Conservation (phyloP, 2,113 vertebrate genomes). For the Microtus montanus region DNA sequence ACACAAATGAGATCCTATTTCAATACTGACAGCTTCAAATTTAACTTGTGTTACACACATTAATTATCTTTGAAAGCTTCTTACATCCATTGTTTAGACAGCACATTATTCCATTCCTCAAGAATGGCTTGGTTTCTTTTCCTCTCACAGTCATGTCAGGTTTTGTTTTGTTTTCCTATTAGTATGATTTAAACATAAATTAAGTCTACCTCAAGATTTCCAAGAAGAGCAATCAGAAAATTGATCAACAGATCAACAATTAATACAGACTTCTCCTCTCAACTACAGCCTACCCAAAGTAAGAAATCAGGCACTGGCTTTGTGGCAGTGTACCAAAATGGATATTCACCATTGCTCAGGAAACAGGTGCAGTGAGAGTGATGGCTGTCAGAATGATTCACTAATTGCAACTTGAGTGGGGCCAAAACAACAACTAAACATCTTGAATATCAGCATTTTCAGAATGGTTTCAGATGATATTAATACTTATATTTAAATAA, state of each 20-base stretch:
- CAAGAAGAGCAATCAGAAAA: conserved; percentile 33
- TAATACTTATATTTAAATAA: conserved; percentile 12
- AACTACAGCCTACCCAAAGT: background rate
- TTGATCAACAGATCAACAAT: conserved; percentile 7
- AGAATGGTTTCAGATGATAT: background rate
- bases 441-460: background rate
- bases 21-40: background rate
- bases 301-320: conserved; percentile 2
- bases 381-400: background rate
- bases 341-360: background rate
- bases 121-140: conserved; percentile 2
- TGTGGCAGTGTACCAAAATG: background rate
- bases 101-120: background rate
- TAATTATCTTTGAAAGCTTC: background rate
- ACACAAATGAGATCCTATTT: background rate
- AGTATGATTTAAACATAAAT: conserved; percentile 62
- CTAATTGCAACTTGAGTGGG: background rate
- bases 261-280: background rate
- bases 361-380: background rate
- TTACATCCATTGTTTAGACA: background rate
- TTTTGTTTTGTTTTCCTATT: conserved; percentile 28
- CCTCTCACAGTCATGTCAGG: background rate
- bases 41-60: background rate
- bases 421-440: background rate
- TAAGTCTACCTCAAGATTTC: conserved; percentile 32